Base-by-base conservation (phyloP, 2,113 vertebrate genomes). In the Fukomys damarensis region DNA sequence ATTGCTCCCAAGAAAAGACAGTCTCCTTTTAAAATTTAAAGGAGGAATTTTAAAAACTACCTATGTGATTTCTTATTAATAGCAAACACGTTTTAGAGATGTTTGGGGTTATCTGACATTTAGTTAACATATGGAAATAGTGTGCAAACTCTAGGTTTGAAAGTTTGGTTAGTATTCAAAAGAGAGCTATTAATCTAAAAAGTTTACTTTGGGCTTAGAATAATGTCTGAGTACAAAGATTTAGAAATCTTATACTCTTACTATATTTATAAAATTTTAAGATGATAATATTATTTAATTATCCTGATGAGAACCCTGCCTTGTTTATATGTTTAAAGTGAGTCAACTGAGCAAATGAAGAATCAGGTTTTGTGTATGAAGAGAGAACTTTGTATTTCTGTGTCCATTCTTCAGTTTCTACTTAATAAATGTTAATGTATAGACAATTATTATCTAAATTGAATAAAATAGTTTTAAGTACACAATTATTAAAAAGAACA, bases 201-300 rank as follows among this genome's bases (percentile, higher is more conserved):
- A 61, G 7, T 66, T 74, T 74, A 82, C n/a, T 61, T 77, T 82
- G 26, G 70, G 12, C 46, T 96, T 86, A 94, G 65, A 94, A 92
- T 91, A 66, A 85, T 63, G 5, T 85, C 91, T n/a, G 16, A 68
- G 65, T 7, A 72, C 68, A 72, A 68, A n/a, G 65, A 68, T 68
- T 68, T 68, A 68, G 65, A 30, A 68, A 35, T 68, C 35, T 17
- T 68, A 68, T 7, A 17, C 2, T 86, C n/a, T 83, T 91, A 72
- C 46, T 83, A 5, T 70, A 41, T 88, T 96, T 91, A 46, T 84
- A 83, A 87, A 93, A 54, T 94, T 92, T 63, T 77, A 89, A 84
- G 79, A 56, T 68, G 46, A 85, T 41, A 83, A 0, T 58, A 79
- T 77, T 72, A 65, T 20, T 74, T 61, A 72, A 85, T 92, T 95